phyloP scores from a whole-genome alignment of 1,140 invertebrate genomes.

The Pachyrhynchus sulphureomaculatus region DNA sequence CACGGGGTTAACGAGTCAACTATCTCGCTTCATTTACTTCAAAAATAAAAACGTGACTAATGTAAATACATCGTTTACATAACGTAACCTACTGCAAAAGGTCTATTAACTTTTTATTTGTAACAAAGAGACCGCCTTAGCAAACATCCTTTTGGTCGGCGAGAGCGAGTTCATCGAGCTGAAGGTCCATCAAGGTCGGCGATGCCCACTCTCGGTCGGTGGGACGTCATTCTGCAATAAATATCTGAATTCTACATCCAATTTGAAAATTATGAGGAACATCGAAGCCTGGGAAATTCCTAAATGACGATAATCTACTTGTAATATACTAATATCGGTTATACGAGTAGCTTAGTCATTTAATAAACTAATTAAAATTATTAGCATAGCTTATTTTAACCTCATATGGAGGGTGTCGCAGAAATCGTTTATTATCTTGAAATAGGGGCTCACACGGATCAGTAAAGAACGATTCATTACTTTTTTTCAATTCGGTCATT shows the following conservation, averaged over 20 bases:
- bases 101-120: slow-evolving; percentile 27
- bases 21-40: slow-evolving; percentile 3
- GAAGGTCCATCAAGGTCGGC: slow-evolving; percentile 34
- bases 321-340: too few species aligned
- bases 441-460: too few species aligned
- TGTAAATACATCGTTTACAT: slow-evolving; percentile 22
- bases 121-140: slow-evolving; percentile 25
- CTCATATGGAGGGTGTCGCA: too few species aligned
- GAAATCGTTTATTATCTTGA: too few species aligned
- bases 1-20: slow-evolving; percentile 2
- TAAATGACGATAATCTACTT: too few species aligned
- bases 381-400: too few species aligned
- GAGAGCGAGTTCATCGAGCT: slow-evolving; percentile 30
- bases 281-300: too few species aligned
- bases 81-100: slow-evolving; percentile 30
- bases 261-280: too few species aligned
- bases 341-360: too few species aligned
- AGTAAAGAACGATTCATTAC: too few species aligned
- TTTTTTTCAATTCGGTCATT: too few species aligned
- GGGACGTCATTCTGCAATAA: slow-evolving; percentile 6
- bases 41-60: slow-evolving; percentile 17
- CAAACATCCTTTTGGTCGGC: slow-evolving; percentile 29
- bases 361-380: too few species aligned
- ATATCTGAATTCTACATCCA: slow-evolving; percentile 2
- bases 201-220: slow-evolving; percentile 20